Conservation (phyloP, 2,888 invertebrate genomes). For the Trichopoda pennipes region DNA sequence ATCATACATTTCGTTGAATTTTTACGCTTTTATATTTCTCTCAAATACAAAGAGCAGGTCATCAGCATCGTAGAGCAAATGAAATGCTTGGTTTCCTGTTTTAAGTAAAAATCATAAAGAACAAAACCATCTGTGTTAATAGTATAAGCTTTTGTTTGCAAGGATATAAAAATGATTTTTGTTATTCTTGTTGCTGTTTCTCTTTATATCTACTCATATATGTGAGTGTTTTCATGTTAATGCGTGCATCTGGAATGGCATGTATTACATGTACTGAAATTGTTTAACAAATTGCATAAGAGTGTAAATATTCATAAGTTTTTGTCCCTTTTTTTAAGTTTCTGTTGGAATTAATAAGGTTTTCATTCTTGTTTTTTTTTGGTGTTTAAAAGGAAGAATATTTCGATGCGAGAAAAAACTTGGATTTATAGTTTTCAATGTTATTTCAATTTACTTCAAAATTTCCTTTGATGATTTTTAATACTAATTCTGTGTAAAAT, state of each 20-base stretch:
- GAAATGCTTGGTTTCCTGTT: slow-evolving; percentile 48
- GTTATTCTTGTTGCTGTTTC: not conserved
- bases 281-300: slow-evolving; percentile 56
- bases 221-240: not conserved
- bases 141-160: slow-evolving; percentile 28
- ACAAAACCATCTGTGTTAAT: slow-evolving; percentile 38
- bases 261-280: slow-evolving; percentile 30
- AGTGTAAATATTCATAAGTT: slow-evolving; percentile 25
- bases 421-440: no score
- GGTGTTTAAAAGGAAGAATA: not conserved
- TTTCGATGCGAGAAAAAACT: not conserved
- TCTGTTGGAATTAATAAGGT: not conserved
- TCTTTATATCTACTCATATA: not conserved
- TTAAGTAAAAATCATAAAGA: slow-evolving; percentile 42
- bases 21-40: slow-evolving; percentile 20
- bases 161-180: slow-evolving; percentile 13
- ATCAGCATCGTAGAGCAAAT: slow-evolving; percentile 43
- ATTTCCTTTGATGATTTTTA: no score
- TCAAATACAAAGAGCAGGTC: slow-evolving; percentile 35
- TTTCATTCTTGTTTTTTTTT: not conserved
- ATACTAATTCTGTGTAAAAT: no score
- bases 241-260: slow-evolving; percentile 15
- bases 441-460: no score
- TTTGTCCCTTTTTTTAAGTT: not conserved
- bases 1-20: slow-evolving; percentile 13